Percentiles rank a stretch among this genome's conserved stretches.
Conservation (phyloP, 1,140 invertebrate species). For the Pseudomyrmex cubaensis region DNA sequence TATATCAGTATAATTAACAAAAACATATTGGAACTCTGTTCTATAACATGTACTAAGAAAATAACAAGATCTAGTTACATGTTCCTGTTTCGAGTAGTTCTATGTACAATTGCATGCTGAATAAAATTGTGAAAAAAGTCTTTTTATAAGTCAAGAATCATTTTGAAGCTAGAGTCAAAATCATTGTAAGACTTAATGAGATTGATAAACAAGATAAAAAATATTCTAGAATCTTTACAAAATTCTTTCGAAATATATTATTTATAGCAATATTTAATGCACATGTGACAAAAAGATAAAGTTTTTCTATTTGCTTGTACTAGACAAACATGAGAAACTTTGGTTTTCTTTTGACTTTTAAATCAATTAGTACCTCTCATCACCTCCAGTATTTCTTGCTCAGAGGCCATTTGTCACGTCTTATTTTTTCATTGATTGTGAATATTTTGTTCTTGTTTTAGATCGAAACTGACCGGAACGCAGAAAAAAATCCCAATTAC, state of each 20-base stretch:
- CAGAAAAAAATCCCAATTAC: conserved; percentile 56
- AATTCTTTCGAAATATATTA: too few relatives aligned
- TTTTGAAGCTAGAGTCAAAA: not conserved
- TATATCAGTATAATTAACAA: not conserved
- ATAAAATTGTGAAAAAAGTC: not conserved
- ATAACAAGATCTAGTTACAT: not conserved
- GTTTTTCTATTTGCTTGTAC: not conserved
- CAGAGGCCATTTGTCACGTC: conserved; percentile 54
- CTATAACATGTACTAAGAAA: conserved; percentile 1
- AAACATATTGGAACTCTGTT: not conserved
- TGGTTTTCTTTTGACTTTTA: conserved; percentile 64
- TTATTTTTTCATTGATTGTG: conserved; percentile 55
- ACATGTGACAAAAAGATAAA: conserved; percentile 1
- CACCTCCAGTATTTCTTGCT: conserved; percentile 75
- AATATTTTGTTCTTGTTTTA: conserved; percentile 72
- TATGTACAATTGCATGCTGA: not conserved
- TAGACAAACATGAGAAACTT: conserved; percentile 57
- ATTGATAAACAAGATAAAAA: not conserved
- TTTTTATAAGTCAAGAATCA: not conserved
- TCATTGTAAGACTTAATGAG: not conserved
- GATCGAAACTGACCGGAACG: conserved; percentile 65
- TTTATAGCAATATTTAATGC: not conserved
- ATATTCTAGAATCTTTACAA: not conserved
- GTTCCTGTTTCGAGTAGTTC: not conserved
- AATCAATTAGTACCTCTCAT: conserved; percentile 75